Evolutionary conservation across 2,797 vertebrate genomes (phyloP), one percentile per base, ranked within the genome.

Genomic region (Ibycter americanus): DNA sequence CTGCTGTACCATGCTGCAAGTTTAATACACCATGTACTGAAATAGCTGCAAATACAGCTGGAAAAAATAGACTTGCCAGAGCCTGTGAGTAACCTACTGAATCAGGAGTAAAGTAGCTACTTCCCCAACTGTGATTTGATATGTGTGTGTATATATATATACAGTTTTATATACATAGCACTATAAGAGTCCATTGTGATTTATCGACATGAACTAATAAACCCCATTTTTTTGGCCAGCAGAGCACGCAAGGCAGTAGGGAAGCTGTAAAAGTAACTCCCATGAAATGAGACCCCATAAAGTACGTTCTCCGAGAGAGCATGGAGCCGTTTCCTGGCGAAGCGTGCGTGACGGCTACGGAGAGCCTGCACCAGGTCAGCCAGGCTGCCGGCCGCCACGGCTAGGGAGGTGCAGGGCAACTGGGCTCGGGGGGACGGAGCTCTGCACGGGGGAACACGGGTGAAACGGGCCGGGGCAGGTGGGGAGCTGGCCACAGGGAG

Each of bases 271-370:
- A 55, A 51, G 55, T 4, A n/a, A 20, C 52, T 59, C 34, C 52
- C 25, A 5, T 36, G 63, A 5, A 31, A 76, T 4, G 25, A 83
- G 27, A 56, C 15, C 54, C 66, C 54, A 4, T 11, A 26, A 63
- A 55, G 34, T 1, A 2, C 3, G 2, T 29, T 40, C n/a, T 56
- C 21, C 0, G 3, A 8, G 34, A 0, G 2, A 40, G 44, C 36
- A 17, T 1, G 0, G 87, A 46, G 72, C 40, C 0, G 0, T 25
- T 21, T 26, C 59, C 44, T 1, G 7, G 42, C 0, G 6, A 8
- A 56, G 49, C 4, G 2, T 8, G 29, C 4, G 6, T 7, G 5
- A 12, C 3, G 25, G 49, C 3, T 10, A 6, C 0, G 1, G 38
- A 10, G 32, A 56, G 40, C n/a, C 26, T 0, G 4, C 2, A 1